Conservation (phyloP, 2,888 invertebrate genomes). For the Psococerastis gibbosa region DNA sequence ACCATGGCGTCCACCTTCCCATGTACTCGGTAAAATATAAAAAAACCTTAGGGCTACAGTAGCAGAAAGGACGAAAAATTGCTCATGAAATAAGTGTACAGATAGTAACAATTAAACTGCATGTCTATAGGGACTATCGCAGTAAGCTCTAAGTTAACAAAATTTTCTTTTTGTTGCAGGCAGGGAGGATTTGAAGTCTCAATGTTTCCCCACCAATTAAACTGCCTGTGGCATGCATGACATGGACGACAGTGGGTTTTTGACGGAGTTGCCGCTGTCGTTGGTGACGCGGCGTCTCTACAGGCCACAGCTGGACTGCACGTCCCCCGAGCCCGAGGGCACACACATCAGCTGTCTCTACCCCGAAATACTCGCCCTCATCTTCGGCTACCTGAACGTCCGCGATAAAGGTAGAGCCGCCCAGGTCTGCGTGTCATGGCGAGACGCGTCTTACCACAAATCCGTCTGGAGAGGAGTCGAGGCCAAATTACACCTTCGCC, state of each 20-base stretch:
- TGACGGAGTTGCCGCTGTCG: slow-evolving; percentile 7
- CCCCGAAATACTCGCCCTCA: slow-evolving; percentile 80
- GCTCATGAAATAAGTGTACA: no score
- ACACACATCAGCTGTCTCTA: slow-evolving; percentile 75
- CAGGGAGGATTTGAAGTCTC: no score
- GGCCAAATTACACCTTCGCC: slow-evolving; percentile 70
- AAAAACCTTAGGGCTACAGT: no score
- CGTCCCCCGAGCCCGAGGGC: slow-evolving; percentile 32
- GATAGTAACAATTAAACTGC: no score
- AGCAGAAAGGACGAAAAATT: no score
- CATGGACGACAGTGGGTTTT: slow-evolving; percentile 2
- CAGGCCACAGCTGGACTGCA: slow-evolving; percentile 2
- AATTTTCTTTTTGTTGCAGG: no score
- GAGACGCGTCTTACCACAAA: slow-evolving; percentile 81
- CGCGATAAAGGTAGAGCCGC: slow-evolving; percentile 78
- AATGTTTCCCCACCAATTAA: no score
- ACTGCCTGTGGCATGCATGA: no score
- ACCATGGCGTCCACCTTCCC: no score
- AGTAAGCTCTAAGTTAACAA: no score
- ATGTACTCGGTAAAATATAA: no score
- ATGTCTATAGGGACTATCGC: no score
- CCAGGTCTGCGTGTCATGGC: slow-evolving; percentile 75
- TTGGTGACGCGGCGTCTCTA: slow-evolving; percentile 5
- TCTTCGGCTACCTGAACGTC: slow-evolving; percentile 76
- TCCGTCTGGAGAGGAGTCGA: slow-evolving; percentile 90